Conservation (phyloP, 35 echinoderm and acorn worm species). For the Anneissia japonica region DNA sequence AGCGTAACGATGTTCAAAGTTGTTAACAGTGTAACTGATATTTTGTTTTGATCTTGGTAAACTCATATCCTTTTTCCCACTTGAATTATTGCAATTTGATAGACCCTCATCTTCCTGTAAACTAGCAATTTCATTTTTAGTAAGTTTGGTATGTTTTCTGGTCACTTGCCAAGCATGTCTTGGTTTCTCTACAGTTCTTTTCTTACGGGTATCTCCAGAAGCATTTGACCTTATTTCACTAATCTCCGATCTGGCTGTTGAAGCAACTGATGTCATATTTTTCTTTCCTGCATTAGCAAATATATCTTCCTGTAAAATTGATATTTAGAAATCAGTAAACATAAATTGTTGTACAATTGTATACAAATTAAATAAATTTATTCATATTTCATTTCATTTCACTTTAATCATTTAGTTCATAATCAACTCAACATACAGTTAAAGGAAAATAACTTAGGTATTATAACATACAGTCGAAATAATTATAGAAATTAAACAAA, state of each 20-base stretch:
- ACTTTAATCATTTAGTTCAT: no score
- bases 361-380: no score
- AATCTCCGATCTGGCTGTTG: background rate
- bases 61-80: slow-evolving; percentile 20
- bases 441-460: no score
- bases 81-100: background rate
- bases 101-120: slow-evolving; percentile 27
- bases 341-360: no score
- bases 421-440: no score
- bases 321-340: no score
- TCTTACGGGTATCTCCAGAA: background rate
- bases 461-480: no score
- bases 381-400: no score
- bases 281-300: background rate
- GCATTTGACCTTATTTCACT: background rate
- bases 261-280: background rate
- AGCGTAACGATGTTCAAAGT: slow-evolving; percentile 76
- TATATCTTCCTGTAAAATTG: background rate
- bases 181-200: slow-evolving; percentile 43
- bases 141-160: slow-evolving; percentile 78
- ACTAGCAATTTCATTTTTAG: slow-evolving; percentile 59
- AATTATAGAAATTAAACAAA: no score
- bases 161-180: slow-evolving; percentile 95
- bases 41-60: background rate
- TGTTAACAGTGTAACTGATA: slow-evolving; percentile 26